Evolutionary conservation across 2,113 vertebrate species (phyloP), one percentile per base, ranked within the genome.

Genomic region (Artemisiospiza belli): DNA sequence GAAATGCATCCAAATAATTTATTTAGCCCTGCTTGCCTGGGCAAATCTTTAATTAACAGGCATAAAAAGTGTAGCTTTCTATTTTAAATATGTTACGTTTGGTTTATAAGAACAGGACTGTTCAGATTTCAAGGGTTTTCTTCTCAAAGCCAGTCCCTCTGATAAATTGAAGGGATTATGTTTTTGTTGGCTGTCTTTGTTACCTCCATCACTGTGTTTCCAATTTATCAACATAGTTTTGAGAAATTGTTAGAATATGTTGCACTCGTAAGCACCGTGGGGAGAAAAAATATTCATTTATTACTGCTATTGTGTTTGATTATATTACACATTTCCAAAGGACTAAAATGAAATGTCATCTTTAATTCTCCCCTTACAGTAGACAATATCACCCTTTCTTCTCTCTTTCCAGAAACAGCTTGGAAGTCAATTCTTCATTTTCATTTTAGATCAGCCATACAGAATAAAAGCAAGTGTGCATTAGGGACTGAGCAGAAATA

Each of bases 121-220:
- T 92, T 97, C 95, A 70, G 68, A 69, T 95, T 95, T 93, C 92
- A 92, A 90, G 86, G 15, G 85, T 66, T 89, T 67, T 89, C 55
- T 87, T 90, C 92, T 93, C 61, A 88, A 89, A 94, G 58, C 62
- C 58, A 93, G 67, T 84, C 73, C 63, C 70, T 96, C 85, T 97
- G 95, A 97, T 95, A 96, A 97, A 95, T 95, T 73, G 94, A 87
- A 92, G 61, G 61, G 63, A 95, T 94, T 90, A 75, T 97, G 80
- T 96, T 96, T 95, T 83, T 82, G 47, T 95, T 89, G 96, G 97
- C 96, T 35, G 66, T 80, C 63, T 88, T 89, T 31, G 44, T 93
- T 87, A 92, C 95, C 89, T 96, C 94, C 94, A 93, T 93, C 96
- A 88, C 86, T 80, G 85, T 81, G 76, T 37, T 57, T 94, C 63